These are phyloP conservation scores for Bufotes viridis DNA, from an alignment of 2,797 vertebrate species.

Conservation along the genomic window DNA sequence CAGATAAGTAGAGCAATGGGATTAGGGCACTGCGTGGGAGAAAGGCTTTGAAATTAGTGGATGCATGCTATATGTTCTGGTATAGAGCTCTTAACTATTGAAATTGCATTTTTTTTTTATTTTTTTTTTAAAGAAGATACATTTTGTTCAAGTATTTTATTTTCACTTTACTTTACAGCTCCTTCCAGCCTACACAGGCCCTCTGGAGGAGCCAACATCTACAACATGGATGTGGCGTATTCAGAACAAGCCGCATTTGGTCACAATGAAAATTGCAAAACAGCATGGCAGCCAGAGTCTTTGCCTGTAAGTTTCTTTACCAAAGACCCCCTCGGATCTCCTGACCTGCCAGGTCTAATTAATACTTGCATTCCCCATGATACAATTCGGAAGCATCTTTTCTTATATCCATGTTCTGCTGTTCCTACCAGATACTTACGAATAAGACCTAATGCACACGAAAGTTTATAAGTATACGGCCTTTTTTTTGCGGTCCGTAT, in stretches of 20 bases:
- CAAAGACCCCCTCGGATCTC: too few relatives aligned
- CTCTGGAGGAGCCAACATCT: slow-evolving; percentile 74
- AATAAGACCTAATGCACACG: too few relatives aligned
- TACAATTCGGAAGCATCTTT: too few relatives aligned
- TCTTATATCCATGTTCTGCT: too few relatives aligned
- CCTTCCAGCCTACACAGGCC: slow-evolving; percentile 53
- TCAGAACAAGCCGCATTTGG: slow-evolving; percentile 85
- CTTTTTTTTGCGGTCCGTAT: too few relatives aligned
- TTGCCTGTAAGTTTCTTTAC: slow-evolving; percentile 78
- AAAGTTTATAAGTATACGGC: too few relatives aligned
- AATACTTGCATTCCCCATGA: too few relatives aligned
- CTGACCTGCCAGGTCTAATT: too few relatives aligned
- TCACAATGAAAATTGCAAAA: slow-evolving; percentile 74
- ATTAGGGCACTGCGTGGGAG: background rate
- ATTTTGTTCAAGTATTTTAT: background rate
- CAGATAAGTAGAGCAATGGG: background rate
- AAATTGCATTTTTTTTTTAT: background rate
- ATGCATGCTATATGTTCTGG: background rate
- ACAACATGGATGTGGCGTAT: slow-evolving; percentile 86
- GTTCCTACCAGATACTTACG: too few relatives aligned
- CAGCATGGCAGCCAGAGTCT: slow-evolving; percentile 77
- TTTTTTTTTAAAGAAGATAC: background rate
- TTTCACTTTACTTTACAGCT: fast-evolving
- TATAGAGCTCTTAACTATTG: background rate
- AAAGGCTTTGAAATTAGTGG: background rate